Evolutionary conservation across 1,140 invertebrate species (phyloP).

Genomic region (Drosophila tsacasi): DNA sequence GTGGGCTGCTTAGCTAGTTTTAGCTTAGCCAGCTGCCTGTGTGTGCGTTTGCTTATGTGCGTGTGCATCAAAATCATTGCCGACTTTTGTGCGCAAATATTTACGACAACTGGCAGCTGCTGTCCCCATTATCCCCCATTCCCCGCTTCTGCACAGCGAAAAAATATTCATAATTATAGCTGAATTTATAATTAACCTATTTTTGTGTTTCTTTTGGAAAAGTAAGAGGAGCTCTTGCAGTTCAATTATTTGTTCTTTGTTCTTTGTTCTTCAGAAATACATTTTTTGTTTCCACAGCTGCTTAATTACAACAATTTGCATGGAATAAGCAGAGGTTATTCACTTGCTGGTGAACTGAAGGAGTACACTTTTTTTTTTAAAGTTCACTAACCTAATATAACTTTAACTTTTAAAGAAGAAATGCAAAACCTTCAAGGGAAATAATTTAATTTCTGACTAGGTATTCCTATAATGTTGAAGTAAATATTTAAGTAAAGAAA

Average conservation of each 20-base stretch:
- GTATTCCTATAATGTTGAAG: neutral
- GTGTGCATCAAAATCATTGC: constrained; percentile 78
- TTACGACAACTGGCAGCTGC: constrained; percentile 73
- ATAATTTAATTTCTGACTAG: too few relatives aligned
- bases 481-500: neutral
- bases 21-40: constrained; percentile 8
- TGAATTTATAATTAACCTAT: constrained; percentile 6
- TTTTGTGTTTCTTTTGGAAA: neutral
- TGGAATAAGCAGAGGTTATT: neutral
- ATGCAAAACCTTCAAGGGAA: neutral
- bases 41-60: constrained; percentile 39
- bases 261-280: neutral
- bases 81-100: constrained; percentile 82
- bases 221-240: neutral
- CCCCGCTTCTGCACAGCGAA: constrained; percentile 17
- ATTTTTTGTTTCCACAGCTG: constrained; percentile 6
- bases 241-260: too few relatives aligned
- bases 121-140: constrained; percentile 15
- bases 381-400: neutral
- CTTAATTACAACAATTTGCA: neutral
- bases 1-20: constrained; percentile 23
- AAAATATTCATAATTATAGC: constrained; percentile 3
- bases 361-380: neutral
- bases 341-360: neutral
- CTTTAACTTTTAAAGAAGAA: neutral